Percentiles rank a stretch among this genome's conserved stretches.
Evolutionary conservation across 1,140 invertebrate genomes (phyloP).

Genomic region (Zaprionus camerounensis): DNA sequence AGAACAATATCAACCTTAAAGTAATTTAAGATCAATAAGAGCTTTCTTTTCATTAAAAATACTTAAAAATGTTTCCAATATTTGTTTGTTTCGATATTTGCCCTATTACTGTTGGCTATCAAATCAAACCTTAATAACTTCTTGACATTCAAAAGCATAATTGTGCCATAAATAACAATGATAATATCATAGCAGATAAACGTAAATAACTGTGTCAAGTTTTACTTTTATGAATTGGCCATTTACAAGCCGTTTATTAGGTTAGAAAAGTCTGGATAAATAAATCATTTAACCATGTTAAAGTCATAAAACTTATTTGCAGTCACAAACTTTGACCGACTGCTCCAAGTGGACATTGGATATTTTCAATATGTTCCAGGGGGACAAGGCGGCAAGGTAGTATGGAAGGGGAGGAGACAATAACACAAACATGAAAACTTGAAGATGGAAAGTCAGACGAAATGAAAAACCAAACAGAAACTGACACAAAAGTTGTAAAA

Average conservation of each 20-base stretch:
- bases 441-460: conserved; percentile 47
- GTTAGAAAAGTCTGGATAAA: conserved; percentile 9
- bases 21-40: background rate
- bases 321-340: conserved; percentile 24
- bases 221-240: conserved; percentile 1
- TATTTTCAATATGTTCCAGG: conserved; percentile 36
- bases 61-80: background rate
- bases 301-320: conserved; percentile 36
- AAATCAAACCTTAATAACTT: background rate
- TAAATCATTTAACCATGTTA: conserved; percentile 39
- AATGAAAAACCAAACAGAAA: conserved; percentile 52
- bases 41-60: background rate
- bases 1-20: background rate
- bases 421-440: conserved; percentile 33
- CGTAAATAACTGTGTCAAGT: background rate
- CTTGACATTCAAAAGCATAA: background rate
- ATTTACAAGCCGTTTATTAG: conserved; percentile 9
- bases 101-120: background rate
- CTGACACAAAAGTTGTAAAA: conserved; percentile 61
- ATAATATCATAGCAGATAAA: background rate
- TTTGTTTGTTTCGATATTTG: background rate
- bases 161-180: background rate
- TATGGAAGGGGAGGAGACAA: background rate
- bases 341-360: conserved; percentile 22
- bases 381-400: background rate